phyloP scores from a whole-genome alignment of 2,113 vertebrate genomes.

The Aspiorhynchus laticeps region DNA sequence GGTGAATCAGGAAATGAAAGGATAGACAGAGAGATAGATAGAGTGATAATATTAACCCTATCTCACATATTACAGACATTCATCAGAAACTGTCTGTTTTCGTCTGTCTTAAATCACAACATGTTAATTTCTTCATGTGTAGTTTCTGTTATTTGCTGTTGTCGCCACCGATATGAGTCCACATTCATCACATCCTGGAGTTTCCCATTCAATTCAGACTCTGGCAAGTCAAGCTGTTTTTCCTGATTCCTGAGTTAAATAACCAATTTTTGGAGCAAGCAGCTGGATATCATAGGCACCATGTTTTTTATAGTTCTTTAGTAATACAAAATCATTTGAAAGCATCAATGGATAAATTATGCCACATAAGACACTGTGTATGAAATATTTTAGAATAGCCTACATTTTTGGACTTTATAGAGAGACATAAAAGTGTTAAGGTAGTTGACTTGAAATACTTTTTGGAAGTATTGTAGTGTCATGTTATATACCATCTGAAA shows the following conservation, averaged over 20 bases:
- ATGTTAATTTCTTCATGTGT: constrained; percentile 8
- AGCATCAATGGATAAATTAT: background rate
- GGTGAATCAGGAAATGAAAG: background rate
- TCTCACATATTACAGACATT: constrained; percentile 1
- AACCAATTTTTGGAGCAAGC: background rate
- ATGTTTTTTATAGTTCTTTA: background rate
- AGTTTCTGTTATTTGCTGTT: constrained; percentile 23
- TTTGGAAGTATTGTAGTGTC: background rate
- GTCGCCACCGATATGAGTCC: background rate
- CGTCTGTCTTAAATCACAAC: background rate
- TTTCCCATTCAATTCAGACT: background rate
- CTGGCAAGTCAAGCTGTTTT: background rate
- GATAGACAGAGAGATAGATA: constrained; percentile 9
- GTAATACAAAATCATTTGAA: background rate
- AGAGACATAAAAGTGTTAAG: background rate
- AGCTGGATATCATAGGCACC: background rate
- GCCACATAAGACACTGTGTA: background rate
- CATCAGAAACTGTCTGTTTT: background rate
- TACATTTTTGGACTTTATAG: background rate
- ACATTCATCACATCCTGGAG: constrained; percentile 14
- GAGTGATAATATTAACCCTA: background rate
- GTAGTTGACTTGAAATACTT: background rate
- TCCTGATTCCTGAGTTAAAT: background rate
- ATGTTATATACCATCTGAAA: too few relatives aligned
- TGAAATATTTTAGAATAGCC: background rate